phyloP scores from a whole-genome alignment of 2,888 invertebrate species.

The Rutpela maculata region DNA sequence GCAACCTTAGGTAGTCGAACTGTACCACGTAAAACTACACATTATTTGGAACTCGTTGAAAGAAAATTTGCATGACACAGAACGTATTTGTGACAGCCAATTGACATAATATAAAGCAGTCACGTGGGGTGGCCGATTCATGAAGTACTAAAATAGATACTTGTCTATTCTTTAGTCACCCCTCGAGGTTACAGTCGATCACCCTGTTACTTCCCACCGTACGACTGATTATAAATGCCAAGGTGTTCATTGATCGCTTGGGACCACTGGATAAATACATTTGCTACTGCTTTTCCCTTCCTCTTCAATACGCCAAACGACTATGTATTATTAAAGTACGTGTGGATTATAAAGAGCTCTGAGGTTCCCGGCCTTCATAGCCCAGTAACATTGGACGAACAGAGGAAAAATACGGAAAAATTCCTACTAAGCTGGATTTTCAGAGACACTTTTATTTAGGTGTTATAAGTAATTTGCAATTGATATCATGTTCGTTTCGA shows the following conservation, averaged over 20 bases:
- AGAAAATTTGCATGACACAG: constrained; percentile 73
- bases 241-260: constrained; percentile 42
- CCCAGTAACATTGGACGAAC: too few relatives aligned
- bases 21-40: constrained; percentile 40
- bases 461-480: too few relatives aligned
- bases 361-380: not conserved
- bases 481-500: too few relatives aligned
- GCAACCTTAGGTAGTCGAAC: constrained; percentile 34
- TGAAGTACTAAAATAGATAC: constrained; percentile 74
- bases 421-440: too few relatives aligned
- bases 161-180: constrained; percentile 68
- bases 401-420: too few relatives aligned
- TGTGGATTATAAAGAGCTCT: constrained; percentile 24
- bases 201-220: constrained; percentile 47
- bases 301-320: constrained; percentile 24
- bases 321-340: constrained; percentile 36
- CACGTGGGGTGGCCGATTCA: constrained; percentile 73
- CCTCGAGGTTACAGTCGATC: constrained; percentile 60
- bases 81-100: constrained; percentile 74
- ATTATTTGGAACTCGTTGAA: constrained; percentile 67
- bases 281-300: constrained; percentile 45
- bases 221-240: constrained; percentile 42
- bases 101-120: constrained; percentile 73
- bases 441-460: too few relatives aligned
- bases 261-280: constrained; percentile 53